phyloP scores from a whole-genome alignment of 2,888 invertebrate species.

The Chironomus tentans region DNA sequence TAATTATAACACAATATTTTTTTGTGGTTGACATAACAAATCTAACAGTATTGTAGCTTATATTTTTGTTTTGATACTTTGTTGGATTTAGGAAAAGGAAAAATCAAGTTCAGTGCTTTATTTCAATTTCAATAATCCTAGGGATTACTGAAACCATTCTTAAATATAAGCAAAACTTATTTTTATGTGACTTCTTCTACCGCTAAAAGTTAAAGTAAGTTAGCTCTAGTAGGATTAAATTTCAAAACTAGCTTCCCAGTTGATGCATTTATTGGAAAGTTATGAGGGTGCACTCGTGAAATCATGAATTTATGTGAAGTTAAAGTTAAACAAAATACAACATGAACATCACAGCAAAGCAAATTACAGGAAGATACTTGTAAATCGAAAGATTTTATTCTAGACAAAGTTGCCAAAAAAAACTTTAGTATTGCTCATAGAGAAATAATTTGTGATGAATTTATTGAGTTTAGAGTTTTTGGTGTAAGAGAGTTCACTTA shows the following conservation, averaged over 20 bases:
- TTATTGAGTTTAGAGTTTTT: no score
- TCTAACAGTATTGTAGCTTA: not conserved
- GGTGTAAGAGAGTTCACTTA: no score
- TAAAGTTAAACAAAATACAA: conserved; percentile 17
- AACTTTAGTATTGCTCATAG: not conserved
- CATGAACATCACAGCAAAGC: not conserved
- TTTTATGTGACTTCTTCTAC: not conserved
- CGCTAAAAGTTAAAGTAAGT: no score
- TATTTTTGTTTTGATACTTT: not conserved
- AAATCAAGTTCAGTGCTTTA: no score
- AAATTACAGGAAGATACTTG: not conserved
- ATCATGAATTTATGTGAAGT: no score
- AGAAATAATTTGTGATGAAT: no score
- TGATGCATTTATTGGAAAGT: conserved; percentile 28
- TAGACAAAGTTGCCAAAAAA: not conserved
- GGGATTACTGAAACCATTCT: no score
- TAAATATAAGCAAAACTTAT: not conserved
- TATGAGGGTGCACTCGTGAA: not conserved
- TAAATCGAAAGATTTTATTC: not conserved
- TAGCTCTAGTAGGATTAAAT: not conserved
- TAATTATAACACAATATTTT: conserved; percentile 23
- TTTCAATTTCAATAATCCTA: no score
- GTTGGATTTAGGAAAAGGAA: not conserved
- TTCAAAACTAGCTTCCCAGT: conserved; percentile 23
- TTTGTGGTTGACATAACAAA: not conserved